Base-by-base conservation (phyloP, 2,888 invertebrate species). In the Mythimna pallens region DNA sequence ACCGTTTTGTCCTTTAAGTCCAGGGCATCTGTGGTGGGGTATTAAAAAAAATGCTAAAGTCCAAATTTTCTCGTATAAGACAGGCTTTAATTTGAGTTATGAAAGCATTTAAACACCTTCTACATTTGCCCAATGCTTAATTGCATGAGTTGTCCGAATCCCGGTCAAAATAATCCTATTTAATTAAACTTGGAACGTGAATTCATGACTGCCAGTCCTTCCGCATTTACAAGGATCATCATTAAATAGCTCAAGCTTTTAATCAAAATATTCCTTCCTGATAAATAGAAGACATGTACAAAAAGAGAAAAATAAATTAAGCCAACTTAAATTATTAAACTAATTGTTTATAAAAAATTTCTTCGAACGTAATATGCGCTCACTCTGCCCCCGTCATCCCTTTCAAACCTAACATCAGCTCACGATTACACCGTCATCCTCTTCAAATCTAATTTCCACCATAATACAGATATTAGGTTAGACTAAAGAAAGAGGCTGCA, bases 81-180 rank as follows among this genome's bases (percentile, higher is more conserved):
- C 34, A n/a, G 5, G n/a, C 6, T 12, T 14, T 36, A 36, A 36
- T 59, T 3, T 36, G n/a, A 59, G 36, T 36, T 59, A 59, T 59
- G n/a, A 59, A 59, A 59, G 36, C 59, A 59, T 59, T 59, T 59
- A n/a, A 36, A 36, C 59, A 36, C 36, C 59, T n/a, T 36, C 36
- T 55, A 25, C 59, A 7, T 59, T 36, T 36, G 7, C 14, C 14
- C 22, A 40, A 40, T 36, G 36, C 61, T 61, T 8, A n/a, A 61
- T 61, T 61, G 61, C 40, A 22, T 40, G 61, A 40, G 61, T 40
- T 22, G 34, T 40, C n/a, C 34, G n/a, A 30, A n/a, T 52, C 12
- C n/a, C 34, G 34, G 64, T 64, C 64, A 52, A 64, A 64, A 64
- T 64, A 52, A 64, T 64, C 14, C 52, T 8, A 52, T 64, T 64